These are phyloP conservation scores for Druon quercuslanigerum DNA, from an alignment of 1,140 invertebrate species.

Conservation along the genomic window DNA sequence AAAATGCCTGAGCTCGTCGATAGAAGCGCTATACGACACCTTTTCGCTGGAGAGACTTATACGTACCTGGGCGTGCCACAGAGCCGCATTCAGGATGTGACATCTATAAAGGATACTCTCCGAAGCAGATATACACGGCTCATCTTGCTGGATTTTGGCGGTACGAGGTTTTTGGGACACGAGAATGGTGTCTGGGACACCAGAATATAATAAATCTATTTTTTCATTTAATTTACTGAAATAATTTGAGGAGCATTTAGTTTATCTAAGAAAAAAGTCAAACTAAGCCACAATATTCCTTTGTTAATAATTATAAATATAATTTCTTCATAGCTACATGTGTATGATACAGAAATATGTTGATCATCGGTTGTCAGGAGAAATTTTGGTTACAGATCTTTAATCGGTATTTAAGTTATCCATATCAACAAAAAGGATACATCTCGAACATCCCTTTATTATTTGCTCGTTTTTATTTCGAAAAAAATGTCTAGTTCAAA, in stretches of 20 bases:
- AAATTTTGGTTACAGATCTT: slow-evolving; percentile 40
- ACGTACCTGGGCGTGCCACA: no score
- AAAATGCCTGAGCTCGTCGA: no score
- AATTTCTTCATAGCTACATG: slow-evolving; percentile 66
- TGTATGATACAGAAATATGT: slow-evolving; percentile 64
- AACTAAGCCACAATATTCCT: slow-evolving; percentile 50
- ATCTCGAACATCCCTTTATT: slow-evolving; percentile 20
- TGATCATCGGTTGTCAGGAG: slow-evolving; percentile 46
- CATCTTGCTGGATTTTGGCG: no score
- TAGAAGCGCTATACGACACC: no score
- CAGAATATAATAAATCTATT: background rate
- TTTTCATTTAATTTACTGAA: background rate
- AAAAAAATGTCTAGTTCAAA: background rate
- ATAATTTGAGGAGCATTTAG: background rate
- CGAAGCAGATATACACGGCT: no score
- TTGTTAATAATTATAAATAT: slow-evolving; percentile 67
- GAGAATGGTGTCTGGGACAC: no score
- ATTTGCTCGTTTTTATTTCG: background rate
- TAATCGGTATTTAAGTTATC: slow-evolving; percentile 20
- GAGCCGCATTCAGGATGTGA: no score
- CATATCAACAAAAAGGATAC: slow-evolving; percentile 14
- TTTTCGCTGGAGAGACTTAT: no score
- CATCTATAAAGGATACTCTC: no score
- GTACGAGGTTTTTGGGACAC: no score
- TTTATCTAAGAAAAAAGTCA: slow-evolving; percentile 26